Conservation (phyloP, 2,888 invertebrate genomes). For the Ethmia dodecea region DNA sequence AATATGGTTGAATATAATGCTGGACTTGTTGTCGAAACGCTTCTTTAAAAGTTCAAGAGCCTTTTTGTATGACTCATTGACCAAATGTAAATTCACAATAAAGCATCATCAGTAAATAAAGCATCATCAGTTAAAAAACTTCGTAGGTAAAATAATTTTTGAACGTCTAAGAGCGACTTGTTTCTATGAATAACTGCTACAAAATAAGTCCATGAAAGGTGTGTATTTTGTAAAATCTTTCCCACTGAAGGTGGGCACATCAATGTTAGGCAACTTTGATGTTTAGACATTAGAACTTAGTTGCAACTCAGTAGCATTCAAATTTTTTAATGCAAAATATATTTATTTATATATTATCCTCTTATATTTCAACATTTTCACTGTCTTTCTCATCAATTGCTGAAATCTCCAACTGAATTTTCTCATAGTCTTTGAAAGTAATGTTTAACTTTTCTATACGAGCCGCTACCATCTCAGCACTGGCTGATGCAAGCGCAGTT, state of each 20-base stretch:
- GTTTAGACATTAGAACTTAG: neutral
- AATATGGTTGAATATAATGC: constrained; percentile 9
- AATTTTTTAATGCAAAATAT: neutral
- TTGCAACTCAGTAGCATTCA: neutral
- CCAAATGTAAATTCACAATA: constrained; percentile 13
- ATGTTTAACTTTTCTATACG: neutral
- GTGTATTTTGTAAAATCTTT: constrained; percentile 15
- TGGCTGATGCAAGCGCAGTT: neutral
- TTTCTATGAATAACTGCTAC: constrained; percentile 17
- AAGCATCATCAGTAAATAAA: constrained; percentile 2
- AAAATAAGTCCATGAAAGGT: constrained; percentile 16
- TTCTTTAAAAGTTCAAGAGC: constrained; percentile 9
- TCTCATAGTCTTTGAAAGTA: constrained; percentile 4
- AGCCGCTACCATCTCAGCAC: constrained; percentile 1
- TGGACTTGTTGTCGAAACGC: constrained; percentile 11
- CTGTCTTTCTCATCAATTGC: constrained; percentile 1
- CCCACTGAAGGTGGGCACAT: constrained; percentile 8
- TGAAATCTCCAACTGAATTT: constrained; percentile 2
- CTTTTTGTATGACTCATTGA: constrained; percentile 9
- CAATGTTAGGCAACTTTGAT: neutral
- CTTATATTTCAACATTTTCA: neutral
- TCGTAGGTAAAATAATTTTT: constrained; percentile 15
- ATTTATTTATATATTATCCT: constrained; percentile 3
- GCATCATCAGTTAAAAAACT: constrained; percentile 9
- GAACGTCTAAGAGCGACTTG: constrained; percentile 8